These are phyloP conservation scores for Litocranius walleri DNA, from an alignment of 2,113 vertebrate genomes.

Conservation along the genomic window DNA sequence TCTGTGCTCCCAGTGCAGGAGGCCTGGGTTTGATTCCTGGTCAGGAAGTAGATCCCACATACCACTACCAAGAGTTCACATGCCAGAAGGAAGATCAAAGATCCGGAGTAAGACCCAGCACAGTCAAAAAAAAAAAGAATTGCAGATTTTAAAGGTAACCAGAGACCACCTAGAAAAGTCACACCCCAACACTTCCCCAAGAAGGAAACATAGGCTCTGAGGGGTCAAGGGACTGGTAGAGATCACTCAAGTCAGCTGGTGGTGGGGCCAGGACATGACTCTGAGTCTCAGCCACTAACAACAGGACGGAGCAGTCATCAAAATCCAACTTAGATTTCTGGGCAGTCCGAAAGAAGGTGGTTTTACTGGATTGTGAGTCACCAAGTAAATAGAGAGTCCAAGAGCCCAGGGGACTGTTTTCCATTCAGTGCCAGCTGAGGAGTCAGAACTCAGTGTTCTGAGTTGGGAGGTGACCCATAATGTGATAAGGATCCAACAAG, in stretches of 20 bases:
- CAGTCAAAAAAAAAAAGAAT: background rate
- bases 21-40: background rate
- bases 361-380: slow-evolving; percentile 44
- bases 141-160: background rate
- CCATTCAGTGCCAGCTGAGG: background rate
- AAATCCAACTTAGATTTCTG: slow-evolving; percentile 5
- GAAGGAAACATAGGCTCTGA: background rate
- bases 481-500: background rate
- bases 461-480: background rate
- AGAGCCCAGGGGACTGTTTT: slow-evolving; percentile 33
- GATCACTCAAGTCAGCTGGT: background rate
- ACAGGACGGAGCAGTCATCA: background rate
- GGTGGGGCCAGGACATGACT: background rate
- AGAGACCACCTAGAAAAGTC: background rate
- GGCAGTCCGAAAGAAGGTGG: background rate
- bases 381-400: slow-evolving; percentile 1
- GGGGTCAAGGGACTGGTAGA: background rate
- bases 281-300: background rate
- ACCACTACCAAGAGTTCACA: background rate
- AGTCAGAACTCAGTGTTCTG: background rate
- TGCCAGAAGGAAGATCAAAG: background rate
- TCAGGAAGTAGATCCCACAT: background rate
- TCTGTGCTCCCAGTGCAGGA: background rate
- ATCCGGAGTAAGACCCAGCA: background rate
- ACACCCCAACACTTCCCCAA: background rate